Evolutionary conservation across 2,113 vertebrate genomes (phyloP), one percentile per base, ranked within the genome.

Genomic region (Pangasianodon gigas): DNA sequence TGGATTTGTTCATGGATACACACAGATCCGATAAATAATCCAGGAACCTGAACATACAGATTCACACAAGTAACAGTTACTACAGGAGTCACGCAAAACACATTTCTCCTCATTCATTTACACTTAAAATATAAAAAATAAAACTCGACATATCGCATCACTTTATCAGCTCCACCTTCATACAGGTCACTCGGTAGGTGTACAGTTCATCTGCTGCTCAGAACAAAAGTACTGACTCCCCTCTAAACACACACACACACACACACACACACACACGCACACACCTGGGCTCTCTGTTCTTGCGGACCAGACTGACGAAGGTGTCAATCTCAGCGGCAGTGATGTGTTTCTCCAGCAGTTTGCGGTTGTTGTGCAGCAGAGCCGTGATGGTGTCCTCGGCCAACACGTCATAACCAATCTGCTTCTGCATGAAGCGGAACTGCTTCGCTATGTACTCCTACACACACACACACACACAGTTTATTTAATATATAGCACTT

Each of bases 401-500:
- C 95, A 99, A 89, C n/a, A 99, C 98, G 0, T 99, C 98, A 1
- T 99, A 99, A 85, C 98, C 98, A 10, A 99, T 99, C 95, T 99
- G 98, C 93, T 99, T 99, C 94, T 99, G 98, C 98, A 99, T 99
- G 95, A 99, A 99, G 94, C 98, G 98, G 89, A 99, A 99, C 95
- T 99, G 98, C 94, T 99, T 99, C 37, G 98, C 98, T 81, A 99
- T 99, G 90, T 99, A 99, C 87, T 99, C 98, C 98, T 99, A 93
- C 11, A 60, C 32, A 60, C 37, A 89, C 65, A 92, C 48, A 92
- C 44, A 67, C 60, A 85, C 41, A 51, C 26, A 84, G 41, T 4
- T 79, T 51, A 44, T 41, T 79, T 79, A 79, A 0, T 26, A 79
- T 48, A 79, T 13, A 26, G 9, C 11, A 21, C 41, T 37, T 37